phyloP scores from a whole-genome alignment of 2,797 vertebrate species.

The Bradypus variegatus region DNA sequence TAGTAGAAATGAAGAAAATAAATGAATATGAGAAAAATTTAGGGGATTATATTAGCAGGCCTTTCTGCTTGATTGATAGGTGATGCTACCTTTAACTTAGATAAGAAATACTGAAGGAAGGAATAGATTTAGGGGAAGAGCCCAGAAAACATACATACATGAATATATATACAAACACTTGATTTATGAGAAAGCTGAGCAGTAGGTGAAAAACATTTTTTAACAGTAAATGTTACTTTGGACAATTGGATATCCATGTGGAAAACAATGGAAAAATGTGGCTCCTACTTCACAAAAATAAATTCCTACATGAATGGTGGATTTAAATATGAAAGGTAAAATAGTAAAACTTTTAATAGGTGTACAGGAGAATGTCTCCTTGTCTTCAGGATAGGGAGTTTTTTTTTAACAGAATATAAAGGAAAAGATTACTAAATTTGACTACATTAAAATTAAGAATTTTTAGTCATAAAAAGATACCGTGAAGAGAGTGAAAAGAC shows the following conservation, averaged over 20 bases:
- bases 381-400: not conserved
- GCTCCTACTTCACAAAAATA: not conserved
- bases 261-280: not conserved
- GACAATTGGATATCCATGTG: not conserved
- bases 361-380: not conserved
- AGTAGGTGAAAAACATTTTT: not conserved
- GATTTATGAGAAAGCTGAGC: not conserved
- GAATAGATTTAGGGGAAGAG: not conserved
- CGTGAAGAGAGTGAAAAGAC: not conserved
- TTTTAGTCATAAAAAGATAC: not conserved
- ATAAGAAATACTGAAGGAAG: not conserved
- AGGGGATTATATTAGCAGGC: not conserved
- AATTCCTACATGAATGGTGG: not conserved
- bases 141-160: not conserved
- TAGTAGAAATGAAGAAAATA: not conserved
- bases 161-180: not conserved
- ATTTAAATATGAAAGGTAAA: slow-evolving; percentile 10
- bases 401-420: not conserved
- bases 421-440: not conserved
- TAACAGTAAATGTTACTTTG: not conserved
- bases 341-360: not conserved
- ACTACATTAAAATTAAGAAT: slow-evolving; percentile 13
- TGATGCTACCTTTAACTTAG: not conserved
- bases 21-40: not conserved
- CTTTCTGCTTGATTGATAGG: not conserved